phyloP scores from a whole-genome alignment of 2,113 vertebrate species.

The Rhagologus leucostigma region DNA sequence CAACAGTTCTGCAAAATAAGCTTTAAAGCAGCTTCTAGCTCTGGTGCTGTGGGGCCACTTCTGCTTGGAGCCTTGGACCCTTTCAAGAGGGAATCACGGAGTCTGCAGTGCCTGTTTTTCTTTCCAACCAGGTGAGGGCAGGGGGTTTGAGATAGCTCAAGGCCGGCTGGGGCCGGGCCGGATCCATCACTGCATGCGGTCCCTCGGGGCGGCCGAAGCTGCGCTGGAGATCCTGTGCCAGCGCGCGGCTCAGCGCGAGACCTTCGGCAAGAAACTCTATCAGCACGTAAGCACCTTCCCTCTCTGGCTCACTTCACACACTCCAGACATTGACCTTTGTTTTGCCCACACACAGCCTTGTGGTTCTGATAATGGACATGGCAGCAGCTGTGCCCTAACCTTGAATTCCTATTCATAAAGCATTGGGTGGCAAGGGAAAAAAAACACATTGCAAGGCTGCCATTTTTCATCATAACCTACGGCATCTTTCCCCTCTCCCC shows the following conservation, averaged over 20 bases:
- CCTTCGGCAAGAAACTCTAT: conserved; percentile 87
- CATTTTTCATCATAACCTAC: neutral
- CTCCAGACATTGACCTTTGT: neutral
- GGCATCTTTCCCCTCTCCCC: no score
- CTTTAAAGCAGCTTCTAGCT: neutral
- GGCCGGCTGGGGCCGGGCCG: conserved; percentile 87
- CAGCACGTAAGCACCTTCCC: conserved; percentile 77
- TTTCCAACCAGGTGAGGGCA: conserved; percentile 81
- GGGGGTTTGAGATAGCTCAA: conserved; percentile 91
- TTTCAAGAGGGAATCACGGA: neutral
- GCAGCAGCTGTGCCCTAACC: neutral
- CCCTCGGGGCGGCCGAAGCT: conserved; percentile 78
- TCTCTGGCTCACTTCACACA: rapidly evolving
- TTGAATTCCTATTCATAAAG: neutral
- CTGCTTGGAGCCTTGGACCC: neutral
- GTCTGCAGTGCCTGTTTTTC: neutral
- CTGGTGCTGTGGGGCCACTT: neutral
- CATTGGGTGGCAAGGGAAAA: neutral
- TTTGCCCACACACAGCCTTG: neutral
- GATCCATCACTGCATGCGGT: conserved; percentile 93
- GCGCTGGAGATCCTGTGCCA: conserved; percentile 85
- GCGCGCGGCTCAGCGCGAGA: conserved; percentile 70
- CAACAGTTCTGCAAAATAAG: neutral
- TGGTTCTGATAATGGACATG: neutral
- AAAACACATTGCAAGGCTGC: neutral